A percentile compares a stretch with the other conserved stretches of the same genome.
Evolutionary conservation across 2,888 invertebrate genomes (phyloP).

Genomic region (Chymomyza fuscimana): DNA sequence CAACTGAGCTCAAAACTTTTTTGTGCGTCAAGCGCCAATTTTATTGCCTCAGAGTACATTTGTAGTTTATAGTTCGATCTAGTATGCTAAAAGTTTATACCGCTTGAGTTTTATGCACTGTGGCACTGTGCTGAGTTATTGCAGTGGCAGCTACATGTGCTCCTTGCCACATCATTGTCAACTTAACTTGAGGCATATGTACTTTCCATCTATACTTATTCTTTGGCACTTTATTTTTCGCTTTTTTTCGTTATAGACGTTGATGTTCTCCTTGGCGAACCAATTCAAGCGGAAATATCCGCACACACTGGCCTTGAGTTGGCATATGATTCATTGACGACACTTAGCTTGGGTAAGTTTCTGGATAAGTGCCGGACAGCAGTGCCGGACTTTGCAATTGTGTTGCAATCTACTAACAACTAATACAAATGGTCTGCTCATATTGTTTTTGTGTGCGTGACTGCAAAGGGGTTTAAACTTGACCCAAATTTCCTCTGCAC

Average conservation of each 20-base stretch:
- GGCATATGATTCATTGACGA: constrained; percentile 86
- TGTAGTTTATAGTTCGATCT: constrained; percentile 53
- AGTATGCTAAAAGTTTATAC: constrained; percentile 49
- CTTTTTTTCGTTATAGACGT: constrained; percentile 81
- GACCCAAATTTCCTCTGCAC: constrained; percentile 50
- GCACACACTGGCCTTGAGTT: constrained; percentile 88
- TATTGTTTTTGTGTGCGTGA: constrained; percentile 1
- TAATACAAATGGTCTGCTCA: not conserved
- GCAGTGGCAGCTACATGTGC: constrained; percentile 24
- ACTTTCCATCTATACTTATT: constrained; percentile 35
- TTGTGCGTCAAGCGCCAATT: constrained; percentile 31
- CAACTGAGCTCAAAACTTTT: constrained; percentile 16
- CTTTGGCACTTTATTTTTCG: constrained; percentile 16
- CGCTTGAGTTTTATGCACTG: constrained; percentile 43
- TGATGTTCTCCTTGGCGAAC: constrained; percentile 86
- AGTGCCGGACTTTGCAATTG: constrained; percentile 12
- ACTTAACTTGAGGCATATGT: constrained; percentile 10
- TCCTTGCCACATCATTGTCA: not conserved
- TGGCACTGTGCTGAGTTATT: constrained; percentile 50
- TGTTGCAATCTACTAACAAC: not conserved
- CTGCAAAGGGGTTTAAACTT: constrained; percentile 36
- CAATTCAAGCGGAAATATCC: constrained; percentile 87
- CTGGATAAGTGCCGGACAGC: constrained; percentile 40
- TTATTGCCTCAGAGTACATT: constrained; percentile 42
- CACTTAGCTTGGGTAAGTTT: constrained; percentile 85